Conservation (phyloP, 2,113 vertebrate species). For the Pelvicachromis taeniatus region DNA sequence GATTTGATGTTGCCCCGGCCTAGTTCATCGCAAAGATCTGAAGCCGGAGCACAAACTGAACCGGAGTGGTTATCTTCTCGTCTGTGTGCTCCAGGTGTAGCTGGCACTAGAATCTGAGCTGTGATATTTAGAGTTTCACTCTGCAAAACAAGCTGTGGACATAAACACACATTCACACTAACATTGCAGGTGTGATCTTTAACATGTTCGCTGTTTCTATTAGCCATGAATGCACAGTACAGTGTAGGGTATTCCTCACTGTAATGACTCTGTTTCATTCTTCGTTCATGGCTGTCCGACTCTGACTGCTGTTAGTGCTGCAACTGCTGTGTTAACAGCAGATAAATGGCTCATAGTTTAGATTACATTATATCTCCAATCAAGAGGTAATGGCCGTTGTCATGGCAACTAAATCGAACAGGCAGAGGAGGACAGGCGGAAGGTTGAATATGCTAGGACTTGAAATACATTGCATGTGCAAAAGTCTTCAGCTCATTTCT, state of each 20-base stretch:
- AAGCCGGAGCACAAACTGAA: background rate
- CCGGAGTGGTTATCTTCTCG: background rate
- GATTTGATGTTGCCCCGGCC: conserved; percentile 25
- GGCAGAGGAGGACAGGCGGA: background rate
- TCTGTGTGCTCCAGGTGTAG: background rate
- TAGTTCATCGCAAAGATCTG: conserved; percentile 9
- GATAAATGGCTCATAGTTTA: conserved; percentile 35
- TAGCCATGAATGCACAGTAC: background rate
- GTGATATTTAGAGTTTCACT: background rate
- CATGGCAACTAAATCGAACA: conserved; percentile 46
- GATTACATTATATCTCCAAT: conserved; percentile 58
- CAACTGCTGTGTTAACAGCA: conserved; percentile 28
- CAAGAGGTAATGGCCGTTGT: conserved; percentile 53
- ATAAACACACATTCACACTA: background rate
- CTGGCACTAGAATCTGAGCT: background rate
- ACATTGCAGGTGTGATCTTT: background rate
- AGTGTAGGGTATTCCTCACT: background rate
- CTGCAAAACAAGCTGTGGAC: background rate
- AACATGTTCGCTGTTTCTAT: background rate
- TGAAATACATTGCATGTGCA: background rate
- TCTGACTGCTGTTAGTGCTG: conserved; percentile 16
- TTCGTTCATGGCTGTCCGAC: background rate
- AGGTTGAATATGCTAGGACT: background rate
- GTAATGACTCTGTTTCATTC: background rate
- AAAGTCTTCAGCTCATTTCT: background rate